phyloP scores from a whole-genome alignment of 2,113 vertebrate genomes.

The Numida meleagris region DNA sequence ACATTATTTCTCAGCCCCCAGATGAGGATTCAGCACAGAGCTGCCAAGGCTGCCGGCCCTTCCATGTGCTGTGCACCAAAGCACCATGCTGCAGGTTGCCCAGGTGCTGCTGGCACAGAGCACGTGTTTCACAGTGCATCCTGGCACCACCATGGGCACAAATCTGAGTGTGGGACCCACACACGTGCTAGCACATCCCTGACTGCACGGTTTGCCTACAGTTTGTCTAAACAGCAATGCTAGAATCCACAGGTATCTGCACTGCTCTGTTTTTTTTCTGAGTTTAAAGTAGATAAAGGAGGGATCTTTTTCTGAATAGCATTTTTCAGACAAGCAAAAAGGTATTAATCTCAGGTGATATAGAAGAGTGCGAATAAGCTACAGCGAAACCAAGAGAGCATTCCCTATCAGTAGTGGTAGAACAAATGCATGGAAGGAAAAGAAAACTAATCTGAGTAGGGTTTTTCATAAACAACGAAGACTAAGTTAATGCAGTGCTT shows the following conservation, averaged over 20 bases:
- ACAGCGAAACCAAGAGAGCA: neutral
- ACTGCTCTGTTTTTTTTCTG: too few relatives aligned
- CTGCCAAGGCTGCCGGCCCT: neutral
- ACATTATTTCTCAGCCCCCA: accelerated
- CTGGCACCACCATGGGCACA: accelerated
- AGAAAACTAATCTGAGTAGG: neutral
- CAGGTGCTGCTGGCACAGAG: neutral
- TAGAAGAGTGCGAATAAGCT: neutral
- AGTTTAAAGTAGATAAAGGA: neutral
- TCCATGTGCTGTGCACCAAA: neutral
- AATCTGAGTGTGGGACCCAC: accelerated
- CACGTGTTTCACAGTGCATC: accelerated
- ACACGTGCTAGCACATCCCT: accelerated
- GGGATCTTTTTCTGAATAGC: neutral
- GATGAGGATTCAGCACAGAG: neutral
- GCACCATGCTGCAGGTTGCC: accelerated
- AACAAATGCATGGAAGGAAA: neutral
- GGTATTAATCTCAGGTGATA: neutral
- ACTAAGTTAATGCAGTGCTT: neutral
- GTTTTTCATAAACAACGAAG: constrained; percentile 11
- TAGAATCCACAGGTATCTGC: neutral
- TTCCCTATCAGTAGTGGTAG: neutral
- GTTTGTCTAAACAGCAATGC: accelerated
- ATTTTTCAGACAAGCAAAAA: neutral
- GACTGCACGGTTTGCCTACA: neutral